Conservation (phyloP, 2,888 invertebrate species). For the Criorhina ranunculi region DNA sequence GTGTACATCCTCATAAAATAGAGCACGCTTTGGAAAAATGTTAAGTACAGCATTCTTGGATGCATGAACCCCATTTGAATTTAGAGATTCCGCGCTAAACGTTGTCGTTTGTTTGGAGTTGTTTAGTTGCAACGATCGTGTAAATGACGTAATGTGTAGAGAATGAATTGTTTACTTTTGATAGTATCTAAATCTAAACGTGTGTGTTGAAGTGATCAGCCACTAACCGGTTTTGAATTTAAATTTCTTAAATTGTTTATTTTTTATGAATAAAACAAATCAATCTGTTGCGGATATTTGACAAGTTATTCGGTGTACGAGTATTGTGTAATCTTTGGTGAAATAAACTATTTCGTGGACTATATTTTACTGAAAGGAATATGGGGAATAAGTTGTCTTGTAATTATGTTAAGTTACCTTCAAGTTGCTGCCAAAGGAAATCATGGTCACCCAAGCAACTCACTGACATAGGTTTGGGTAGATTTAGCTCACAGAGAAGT, state of each 20-base stretch:
- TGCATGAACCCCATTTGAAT: constrained; percentile 5
- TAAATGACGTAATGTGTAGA: constrained; percentile 56
- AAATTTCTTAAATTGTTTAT: constrained; percentile 32
- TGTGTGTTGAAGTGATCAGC: constrained; percentile 51
- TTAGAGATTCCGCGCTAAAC: neutral
- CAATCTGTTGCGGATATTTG: constrained; percentile 12
- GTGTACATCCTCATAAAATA: neutral
- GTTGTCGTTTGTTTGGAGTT: neutral
- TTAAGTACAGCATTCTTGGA: constrained; percentile 11
- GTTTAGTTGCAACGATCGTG: neutral
- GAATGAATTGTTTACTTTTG: constrained; percentile 68
- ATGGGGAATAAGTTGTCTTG: constrained; percentile 63
- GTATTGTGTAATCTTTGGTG: constrained; percentile 4
- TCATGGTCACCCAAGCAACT: constrained; percentile 60
- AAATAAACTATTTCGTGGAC: neutral
- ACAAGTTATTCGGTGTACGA: constrained; percentile 2
- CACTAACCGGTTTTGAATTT: constrained; percentile 56
- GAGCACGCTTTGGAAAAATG: neutral
- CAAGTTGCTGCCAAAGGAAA: constrained; percentile 35
- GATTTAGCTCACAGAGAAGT: constrained; percentile 18
- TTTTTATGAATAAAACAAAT: constrained; percentile 21
- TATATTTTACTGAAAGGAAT: constrained; percentile 6
- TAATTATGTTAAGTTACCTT: constrained; percentile 22
- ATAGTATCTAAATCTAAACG: constrained; percentile 1
- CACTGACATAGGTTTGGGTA: constrained; percentile 31